Base-by-base conservation (phyloP, 2,888 invertebrate genomes). In the Eupsilia transversa region DNA sequence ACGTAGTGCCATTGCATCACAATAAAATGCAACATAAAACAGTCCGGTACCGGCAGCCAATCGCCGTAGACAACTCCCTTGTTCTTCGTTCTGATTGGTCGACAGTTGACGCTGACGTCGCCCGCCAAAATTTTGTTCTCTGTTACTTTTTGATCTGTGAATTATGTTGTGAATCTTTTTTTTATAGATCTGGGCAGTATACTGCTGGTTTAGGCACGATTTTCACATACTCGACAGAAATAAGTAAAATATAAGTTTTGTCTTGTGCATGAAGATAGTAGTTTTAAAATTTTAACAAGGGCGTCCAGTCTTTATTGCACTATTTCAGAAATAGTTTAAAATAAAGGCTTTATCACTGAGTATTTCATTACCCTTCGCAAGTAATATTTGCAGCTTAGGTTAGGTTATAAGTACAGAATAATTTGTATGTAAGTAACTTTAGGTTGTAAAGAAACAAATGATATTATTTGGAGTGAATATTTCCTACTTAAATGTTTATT, bases 281-380 rank as follows among this genome's bases (percentile, higher is more conserved):
- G 49, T 77, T 73, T 71, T 72, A 61, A 74, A 63, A 59, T 74
- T 69, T 57, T 12, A 17, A 65, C 74, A 70, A 69, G 90, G 92
- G 92, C 92, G 91, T 88, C 86, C 86, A 89, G 88, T 92, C 93
- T 95, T 95, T 95, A 93, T 93, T 92, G 87, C 90, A 93, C 95
- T 96, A 96, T 96, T 96, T 94, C 78, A 91, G 87, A 95, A 95
- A 95, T 95, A 96, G 96, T 94, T 90, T 79, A 83, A 85, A 73
- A 91, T 94, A 93, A 95, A 94, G 95, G 80, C 91, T 88, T 86
- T 79, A 88, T 91, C 90, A 91, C 89, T 82, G 82, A 88, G 86
- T 86, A 85, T 86, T 86, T 87, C 79, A 56, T 79, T 82, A 76
- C 77, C 89, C 89, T 84, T 86, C 80, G 89, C 90, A 90, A 90